Percentiles rank a stretch among this genome's conserved stretches.
These are phyloP conservation scores for Florisuga fusca DNA, from an alignment of 2,797 vertebrate genomes.

Conservation along the genomic window DNA sequence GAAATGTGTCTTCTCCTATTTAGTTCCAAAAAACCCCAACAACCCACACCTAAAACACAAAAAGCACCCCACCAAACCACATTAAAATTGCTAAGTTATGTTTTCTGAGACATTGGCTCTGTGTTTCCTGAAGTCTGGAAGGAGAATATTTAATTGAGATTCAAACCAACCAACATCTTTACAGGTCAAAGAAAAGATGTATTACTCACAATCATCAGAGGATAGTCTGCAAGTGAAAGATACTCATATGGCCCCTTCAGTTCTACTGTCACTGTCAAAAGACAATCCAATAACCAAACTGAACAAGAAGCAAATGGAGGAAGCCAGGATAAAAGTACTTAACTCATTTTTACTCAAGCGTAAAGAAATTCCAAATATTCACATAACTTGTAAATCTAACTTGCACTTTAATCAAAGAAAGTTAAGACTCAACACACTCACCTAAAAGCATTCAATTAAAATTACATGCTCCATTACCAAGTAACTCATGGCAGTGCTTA, in stretches of 20 bases:
- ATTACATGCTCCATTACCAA: not conserved
- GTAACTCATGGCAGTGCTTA: not conserved
- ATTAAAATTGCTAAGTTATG: not conserved
- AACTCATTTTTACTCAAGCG: not conserved
- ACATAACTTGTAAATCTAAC: not conserved
- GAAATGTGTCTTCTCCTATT: not conserved
- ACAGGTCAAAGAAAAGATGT: not conserved
- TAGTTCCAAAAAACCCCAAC: not conserved
- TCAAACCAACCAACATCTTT: not conserved
- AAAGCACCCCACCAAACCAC: not conserved
- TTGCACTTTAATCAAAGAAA: not conserved
- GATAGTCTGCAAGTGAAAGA: slow-evolving; percentile 93
- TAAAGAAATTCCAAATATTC: not conserved
- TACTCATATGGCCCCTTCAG: slow-evolving; percentile 92
- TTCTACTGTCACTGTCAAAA: slow-evolving; percentile 89
- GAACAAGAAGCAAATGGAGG: slow-evolving; percentile 29
- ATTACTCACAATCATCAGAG: slow-evolving; percentile 92
- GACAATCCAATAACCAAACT: slow-evolving; percentile 21
- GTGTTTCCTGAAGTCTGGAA: not conserved
- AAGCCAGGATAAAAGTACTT: not conserved
- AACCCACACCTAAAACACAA: no score
- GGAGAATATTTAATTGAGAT: not conserved
- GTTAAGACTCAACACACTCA: not conserved
- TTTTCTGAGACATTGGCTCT: not conserved
- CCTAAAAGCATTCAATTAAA: not conserved